Percentiles rank a stretch among this genome's conserved stretches.
phyloP scores from a whole-genome alignment of 2,888 invertebrate genomes.

The Osedax fenrisi region DNA sequence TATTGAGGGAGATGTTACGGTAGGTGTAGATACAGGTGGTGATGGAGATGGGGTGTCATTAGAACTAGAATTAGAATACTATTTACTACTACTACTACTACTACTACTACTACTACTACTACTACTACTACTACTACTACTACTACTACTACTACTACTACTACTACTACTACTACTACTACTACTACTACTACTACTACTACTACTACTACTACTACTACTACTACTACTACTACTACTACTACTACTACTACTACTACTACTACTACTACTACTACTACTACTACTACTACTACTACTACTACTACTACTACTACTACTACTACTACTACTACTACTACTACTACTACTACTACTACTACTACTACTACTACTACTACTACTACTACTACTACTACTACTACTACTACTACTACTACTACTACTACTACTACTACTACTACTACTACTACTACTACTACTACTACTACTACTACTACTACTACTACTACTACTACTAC shows the following conservation, averaged over 20 bases:
- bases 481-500: not conserved
- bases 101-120: too few relatives aligned
- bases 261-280: not conserved
- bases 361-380: constrained; percentile 15
- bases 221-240: not conserved
- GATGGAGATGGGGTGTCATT: too few relatives aligned
- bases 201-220: not conserved
- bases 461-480: not conserved
- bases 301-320: constrained; percentile 17
- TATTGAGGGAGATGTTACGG: too few relatives aligned
- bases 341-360: constrained; percentile 22
- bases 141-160: too few relatives aligned
- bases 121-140: too few relatives aligned
- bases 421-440: not conserved
- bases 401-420: not conserved
- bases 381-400: constrained; percentile 21
- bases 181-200: not conserved
- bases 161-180: too few relatives aligned
- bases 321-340: constrained; percentile 18
- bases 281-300: not conserved
- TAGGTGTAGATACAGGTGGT: too few relatives aligned
- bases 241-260: constrained; percentile 2
- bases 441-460: not conserved
- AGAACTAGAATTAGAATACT: too few relatives aligned
- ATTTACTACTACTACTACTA: too few relatives aligned